Conservation (phyloP, 2,113 vertebrate genomes). For the Cynoglossus semilaevis region DNA sequence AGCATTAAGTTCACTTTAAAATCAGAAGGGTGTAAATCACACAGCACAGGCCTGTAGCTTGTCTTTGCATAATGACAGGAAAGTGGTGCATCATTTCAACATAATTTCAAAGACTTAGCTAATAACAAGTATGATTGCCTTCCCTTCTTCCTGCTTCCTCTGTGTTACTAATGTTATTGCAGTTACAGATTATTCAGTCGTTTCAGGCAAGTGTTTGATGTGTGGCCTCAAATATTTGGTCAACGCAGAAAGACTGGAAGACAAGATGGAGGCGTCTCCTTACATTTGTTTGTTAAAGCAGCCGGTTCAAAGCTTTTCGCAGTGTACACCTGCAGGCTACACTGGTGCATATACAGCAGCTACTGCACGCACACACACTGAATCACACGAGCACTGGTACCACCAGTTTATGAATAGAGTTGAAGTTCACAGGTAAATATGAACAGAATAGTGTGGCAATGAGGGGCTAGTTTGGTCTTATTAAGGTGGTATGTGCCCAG, state of each 20-base stretch:
- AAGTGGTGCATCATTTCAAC: too few species aligned
- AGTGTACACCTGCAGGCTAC: slow-evolving; percentile 12
- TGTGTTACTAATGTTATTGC: background rate
- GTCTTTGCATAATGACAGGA: too few species aligned
- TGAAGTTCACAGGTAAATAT: slow-evolving; percentile 61
- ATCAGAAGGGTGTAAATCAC: too few species aligned
- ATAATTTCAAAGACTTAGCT: too few species aligned
- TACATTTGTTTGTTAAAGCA: slow-evolving; percentile 20
- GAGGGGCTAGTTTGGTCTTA: background rate
- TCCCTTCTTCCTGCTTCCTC: too few species aligned
- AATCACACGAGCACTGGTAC: background rate
- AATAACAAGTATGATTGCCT: too few species aligned
- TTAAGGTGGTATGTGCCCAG: slow-evolving; percentile 30
- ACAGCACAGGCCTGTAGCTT: too few species aligned
- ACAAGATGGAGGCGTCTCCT: slow-evolving; percentile 4
- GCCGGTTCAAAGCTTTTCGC: slow-evolving; percentile 20
- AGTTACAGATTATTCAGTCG: background rate
- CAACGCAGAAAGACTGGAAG: background rate
- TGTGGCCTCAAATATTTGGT: slow-evolving; percentile 19
- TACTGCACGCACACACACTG: background rate
- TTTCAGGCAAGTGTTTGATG: background rate
- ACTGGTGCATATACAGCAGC: slow-evolving; percentile 12
- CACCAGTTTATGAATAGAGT: slow-evolving; percentile 54
- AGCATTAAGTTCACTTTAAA: too few species aligned
- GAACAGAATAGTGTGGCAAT: background rate